Conservation (phyloP, 2,888 invertebrate species). For the Fissipunctia ypsillon region DNA sequence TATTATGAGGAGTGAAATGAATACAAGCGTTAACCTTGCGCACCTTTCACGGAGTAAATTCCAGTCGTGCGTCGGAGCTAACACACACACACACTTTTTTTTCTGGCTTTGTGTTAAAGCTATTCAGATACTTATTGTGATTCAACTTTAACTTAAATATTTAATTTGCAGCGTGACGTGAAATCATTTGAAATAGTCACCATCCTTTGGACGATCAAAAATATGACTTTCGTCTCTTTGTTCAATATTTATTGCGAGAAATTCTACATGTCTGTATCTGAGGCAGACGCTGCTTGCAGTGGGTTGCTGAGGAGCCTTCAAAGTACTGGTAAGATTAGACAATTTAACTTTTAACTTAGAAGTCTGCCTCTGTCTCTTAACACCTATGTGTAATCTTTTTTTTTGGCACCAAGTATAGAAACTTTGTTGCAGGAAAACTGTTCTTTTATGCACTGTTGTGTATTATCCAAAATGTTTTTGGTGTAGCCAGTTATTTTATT, state of each 20-base stretch:
- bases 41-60: too few species aligned
- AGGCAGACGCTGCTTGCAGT: slow-evolving; percentile 35
- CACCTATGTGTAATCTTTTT: neutral
- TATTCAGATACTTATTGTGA: neutral
- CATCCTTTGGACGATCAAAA: slow-evolving; percentile 2
- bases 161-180: slow-evolving; percentile 13
- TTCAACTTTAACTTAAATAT: neutral
- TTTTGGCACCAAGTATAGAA: neutral
- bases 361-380: neutral
- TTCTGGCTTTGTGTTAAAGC: neutral
- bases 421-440: neutral
- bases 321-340: slow-evolving; percentile 19
- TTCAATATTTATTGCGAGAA: slow-evolving; percentile 29
- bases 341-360: too few species aligned
- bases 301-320: slow-evolving; percentile 21
- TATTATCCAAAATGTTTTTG: neutral
- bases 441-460: neutral
- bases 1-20: too few species aligned
- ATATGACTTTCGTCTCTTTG: neutral
- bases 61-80: too few species aligned
- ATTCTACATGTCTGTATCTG: slow-evolving; percentile 26
- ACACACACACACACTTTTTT: too few species aligned
- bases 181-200: neutral
- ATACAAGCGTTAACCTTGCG: too few species aligned
- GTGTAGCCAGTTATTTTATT: neutral